A percentile compares a stretch with the other conserved stretches of the same genome.
These are phyloP conservation scores for Molossus alvarezi DNA, from an alignment of 2,797 vertebrate species.

Conservation along the genomic window DNA sequence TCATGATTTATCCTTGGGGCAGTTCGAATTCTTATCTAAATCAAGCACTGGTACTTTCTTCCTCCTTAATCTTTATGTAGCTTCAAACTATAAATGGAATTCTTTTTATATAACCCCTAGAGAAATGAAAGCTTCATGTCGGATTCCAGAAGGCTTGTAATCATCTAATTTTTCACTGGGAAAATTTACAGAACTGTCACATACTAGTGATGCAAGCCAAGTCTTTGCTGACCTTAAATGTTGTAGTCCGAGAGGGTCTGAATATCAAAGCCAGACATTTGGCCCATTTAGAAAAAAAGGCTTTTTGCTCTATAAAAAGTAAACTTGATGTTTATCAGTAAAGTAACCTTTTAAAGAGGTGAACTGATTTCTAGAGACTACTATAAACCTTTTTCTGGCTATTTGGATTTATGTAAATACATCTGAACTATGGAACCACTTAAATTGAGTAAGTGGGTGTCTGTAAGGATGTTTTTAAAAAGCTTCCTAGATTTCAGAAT, in stretches of 20 bases:
- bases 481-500: constrained; percentile 11
- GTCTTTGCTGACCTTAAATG: constrained; percentile 42
- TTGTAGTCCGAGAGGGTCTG: neutral
- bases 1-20: constrained; percentile 57
- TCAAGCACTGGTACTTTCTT: constrained; percentile 57
- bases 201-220: neutral
- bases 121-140: constrained; percentile 66
- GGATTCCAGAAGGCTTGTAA: constrained; percentile 47
- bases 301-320: constrained; percentile 43
- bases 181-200: constrained; percentile 24
- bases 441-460: constrained; percentile 28
- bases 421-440: neutral
- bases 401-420: constrained; percentile 54
- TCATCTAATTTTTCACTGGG: constrained; percentile 59
- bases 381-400: neutral
- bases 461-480: constrained; percentile 57
- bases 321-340: neutral
- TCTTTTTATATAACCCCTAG: constrained; percentile 66
- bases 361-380: constrained; percentile 42
- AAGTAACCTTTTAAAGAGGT: constrained; percentile 26
- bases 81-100: constrained; percentile 64
- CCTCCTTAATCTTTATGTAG: constrained; percentile 70
- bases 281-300: neutral
- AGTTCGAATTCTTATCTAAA: constrained; percentile 74
- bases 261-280: constrained; percentile 43